Conservation (phyloP, 2,113 vertebrate species). For the Perca fluviatilis region DNA sequence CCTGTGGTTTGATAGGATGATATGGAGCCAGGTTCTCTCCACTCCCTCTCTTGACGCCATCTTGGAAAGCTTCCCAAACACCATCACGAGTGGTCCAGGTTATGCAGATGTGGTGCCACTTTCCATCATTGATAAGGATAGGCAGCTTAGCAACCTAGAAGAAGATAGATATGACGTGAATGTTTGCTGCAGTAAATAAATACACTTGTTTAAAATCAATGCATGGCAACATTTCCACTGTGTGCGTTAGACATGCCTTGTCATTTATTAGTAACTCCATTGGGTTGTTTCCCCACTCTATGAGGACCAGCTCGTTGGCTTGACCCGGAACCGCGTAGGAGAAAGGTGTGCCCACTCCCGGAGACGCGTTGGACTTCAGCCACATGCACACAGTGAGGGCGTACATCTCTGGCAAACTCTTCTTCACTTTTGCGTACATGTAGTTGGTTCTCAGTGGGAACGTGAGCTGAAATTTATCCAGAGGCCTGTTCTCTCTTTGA, state of each 20-base stretch:
- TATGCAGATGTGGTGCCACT: slow-evolving; percentile 98
- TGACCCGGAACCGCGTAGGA: slow-evolving; percentile 97
- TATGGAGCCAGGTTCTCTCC: slow-evolving; percentile 98
- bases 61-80: slow-evolving; percentile 98
- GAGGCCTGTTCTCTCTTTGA: slow-evolving; percentile 93
- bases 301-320: slow-evolving; percentile 97
- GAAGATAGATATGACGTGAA: background rate
- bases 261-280: slow-evolving; percentile 99
- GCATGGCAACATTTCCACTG: no score
- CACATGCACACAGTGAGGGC: slow-evolving; percentile 98
- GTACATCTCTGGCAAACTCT: slow-evolving; percentile 98
- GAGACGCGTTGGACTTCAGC: slow-evolving; percentile 95
- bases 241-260: slow-evolving; percentile 84
- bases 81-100: slow-evolving; percentile 98
- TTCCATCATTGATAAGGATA: slow-evolving; percentile 95
- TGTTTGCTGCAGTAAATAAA: background rate
- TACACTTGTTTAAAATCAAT: background rate
- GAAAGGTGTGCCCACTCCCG: slow-evolving; percentile 97
- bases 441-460: slow-evolving; percentile 98
- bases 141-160: slow-evolving; percentile 95
- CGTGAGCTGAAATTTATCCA: slow-evolving; percentile 96
- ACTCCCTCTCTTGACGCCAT: slow-evolving; percentile 91
- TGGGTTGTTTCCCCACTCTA: slow-evolving; percentile 98
- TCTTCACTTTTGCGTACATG: slow-evolving; percentile 98
- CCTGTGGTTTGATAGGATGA: slow-evolving; percentile 97